Evolutionary conservation across 2,113 vertebrate genomes (phyloP).

Genomic region (Phainopepla nitens): DNA sequence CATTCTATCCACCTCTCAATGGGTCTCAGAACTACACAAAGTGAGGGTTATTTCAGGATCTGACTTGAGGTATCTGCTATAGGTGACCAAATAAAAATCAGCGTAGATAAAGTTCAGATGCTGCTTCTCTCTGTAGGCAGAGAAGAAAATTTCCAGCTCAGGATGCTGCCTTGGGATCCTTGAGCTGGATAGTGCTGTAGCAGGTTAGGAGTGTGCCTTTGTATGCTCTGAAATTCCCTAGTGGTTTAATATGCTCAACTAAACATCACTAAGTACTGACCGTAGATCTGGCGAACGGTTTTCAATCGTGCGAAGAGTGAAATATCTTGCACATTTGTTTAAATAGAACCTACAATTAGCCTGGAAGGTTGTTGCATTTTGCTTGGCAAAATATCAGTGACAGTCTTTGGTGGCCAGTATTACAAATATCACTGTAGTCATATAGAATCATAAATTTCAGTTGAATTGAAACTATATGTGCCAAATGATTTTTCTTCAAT

Average conservation of each 20-base stretch:
- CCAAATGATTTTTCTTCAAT: not conserved
- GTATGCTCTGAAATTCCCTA: not conserved
- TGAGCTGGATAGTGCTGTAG: not conserved
- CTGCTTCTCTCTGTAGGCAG: not conserved
- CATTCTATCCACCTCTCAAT: not conserved
- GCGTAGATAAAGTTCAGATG: not conserved
- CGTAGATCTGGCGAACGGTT: not conserved
- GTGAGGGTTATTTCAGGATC: not conserved
- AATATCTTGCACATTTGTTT: not conserved
- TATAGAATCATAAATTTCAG: not conserved
- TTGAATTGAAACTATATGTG: not conserved
- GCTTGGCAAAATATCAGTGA: not conserved
- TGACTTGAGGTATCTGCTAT: not conserved
- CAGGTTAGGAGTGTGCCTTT: not conserved
- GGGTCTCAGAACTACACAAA: not conserved
- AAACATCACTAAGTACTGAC: not conserved
- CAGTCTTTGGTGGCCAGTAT: not conserved
- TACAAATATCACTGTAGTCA: not conserved
- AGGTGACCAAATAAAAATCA: not conserved
- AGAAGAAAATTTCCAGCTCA: not conserved
- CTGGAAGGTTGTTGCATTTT: not conserved
- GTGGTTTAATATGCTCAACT: not conserved
- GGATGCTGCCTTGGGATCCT: not conserved
- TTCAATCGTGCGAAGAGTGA: accelerated
- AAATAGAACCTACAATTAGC: not conserved